A percentile compares a stretch with the other conserved stretches of the same genome.
Conservation (phyloP, 2,113 vertebrate genomes). For the Rhinoptilus africanus region DNA sequence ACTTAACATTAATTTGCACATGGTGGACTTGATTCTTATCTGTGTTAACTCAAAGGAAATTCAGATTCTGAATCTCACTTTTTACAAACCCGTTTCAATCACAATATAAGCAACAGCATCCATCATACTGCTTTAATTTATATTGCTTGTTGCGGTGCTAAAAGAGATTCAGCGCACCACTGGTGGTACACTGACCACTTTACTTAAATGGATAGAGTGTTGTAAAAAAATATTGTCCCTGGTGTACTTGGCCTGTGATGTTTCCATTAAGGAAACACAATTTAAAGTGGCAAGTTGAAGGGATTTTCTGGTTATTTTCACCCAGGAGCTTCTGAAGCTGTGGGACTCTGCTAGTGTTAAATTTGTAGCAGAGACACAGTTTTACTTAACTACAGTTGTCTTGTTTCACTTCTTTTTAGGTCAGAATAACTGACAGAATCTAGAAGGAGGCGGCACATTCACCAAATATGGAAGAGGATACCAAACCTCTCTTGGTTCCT, state of each 20-base stretch:
- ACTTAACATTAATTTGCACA: background rate
- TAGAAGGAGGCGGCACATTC: background rate
- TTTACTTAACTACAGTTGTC: background rate
- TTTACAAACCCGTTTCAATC: background rate
- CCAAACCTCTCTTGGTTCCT: slow-evolving; percentile 54
- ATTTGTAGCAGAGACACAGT: background rate
- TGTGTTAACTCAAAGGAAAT: background rate
- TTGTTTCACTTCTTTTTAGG: background rate
- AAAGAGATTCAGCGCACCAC: background rate
- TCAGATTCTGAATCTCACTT: background rate
- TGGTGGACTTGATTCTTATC: background rate
- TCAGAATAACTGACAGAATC: background rate
- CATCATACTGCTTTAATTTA: background rate
- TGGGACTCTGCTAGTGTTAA: background rate
- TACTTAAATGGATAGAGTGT: background rate
- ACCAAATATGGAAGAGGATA: slow-evolving; percentile 57
- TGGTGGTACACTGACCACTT: background rate
- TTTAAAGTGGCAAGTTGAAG: background rate
- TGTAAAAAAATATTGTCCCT: background rate
- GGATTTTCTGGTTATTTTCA: background rate
- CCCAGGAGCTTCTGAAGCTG: background rate
- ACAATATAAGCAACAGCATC: background rate
- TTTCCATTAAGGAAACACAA: background rate
- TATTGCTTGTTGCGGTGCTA: background rate
- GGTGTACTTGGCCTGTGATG: background rate